phyloP scores from a whole-genome alignment of 2,888 invertebrate genomes.

The Hermodice carunculata region DNA sequence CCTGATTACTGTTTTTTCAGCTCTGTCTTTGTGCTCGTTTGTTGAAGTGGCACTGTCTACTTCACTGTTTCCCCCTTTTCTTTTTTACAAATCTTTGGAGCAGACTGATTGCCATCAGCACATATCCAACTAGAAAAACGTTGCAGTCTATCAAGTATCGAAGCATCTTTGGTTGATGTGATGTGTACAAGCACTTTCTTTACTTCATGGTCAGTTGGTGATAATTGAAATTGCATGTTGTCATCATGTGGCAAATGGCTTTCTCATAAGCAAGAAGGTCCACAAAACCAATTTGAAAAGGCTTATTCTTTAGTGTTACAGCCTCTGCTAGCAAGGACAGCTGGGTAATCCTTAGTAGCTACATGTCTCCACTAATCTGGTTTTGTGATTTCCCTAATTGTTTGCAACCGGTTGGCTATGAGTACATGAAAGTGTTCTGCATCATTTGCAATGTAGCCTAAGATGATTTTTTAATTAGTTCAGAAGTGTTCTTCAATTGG shows the following conservation, averaged over 20 bases:
- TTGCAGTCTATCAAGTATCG: constrained; percentile 3
- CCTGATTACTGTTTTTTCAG: constrained; percentile 7
- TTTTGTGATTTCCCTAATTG: constrained; percentile 36
- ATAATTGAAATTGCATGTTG: too few relatives aligned
- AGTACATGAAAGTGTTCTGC: constrained; percentile 45
- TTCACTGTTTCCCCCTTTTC: neutral
- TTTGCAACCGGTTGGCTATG: constrained; percentile 44
- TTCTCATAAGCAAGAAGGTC: constrained; percentile 25
- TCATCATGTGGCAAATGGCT: too few relatives aligned
- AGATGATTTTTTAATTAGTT: constrained; percentile 23
- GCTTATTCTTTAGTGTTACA: constrained; percentile 21
- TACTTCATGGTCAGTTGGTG: constrained; percentile 14
- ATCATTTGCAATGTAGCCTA: constrained; percentile 27
- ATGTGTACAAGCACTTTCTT: neutral
- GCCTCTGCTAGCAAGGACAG: constrained; percentile 49
- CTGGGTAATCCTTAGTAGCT: constrained; percentile 49
- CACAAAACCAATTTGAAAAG: constrained; percentile 16
- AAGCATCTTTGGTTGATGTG: neutral
- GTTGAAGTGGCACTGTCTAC: too few relatives aligned
- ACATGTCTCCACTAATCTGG: constrained; percentile 46
- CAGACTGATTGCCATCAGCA: too few relatives aligned
- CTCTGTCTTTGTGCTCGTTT: neutral
- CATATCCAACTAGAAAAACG: constrained; percentile 16
- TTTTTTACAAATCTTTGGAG: neutral
- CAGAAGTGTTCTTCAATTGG: constrained; percentile 19